Percentiles rank a stretch among this genome's conserved stretches.
phyloP scores from a whole-genome alignment of 2,113 vertebrate genomes.

The Pangasianodon gigas region DNA sequence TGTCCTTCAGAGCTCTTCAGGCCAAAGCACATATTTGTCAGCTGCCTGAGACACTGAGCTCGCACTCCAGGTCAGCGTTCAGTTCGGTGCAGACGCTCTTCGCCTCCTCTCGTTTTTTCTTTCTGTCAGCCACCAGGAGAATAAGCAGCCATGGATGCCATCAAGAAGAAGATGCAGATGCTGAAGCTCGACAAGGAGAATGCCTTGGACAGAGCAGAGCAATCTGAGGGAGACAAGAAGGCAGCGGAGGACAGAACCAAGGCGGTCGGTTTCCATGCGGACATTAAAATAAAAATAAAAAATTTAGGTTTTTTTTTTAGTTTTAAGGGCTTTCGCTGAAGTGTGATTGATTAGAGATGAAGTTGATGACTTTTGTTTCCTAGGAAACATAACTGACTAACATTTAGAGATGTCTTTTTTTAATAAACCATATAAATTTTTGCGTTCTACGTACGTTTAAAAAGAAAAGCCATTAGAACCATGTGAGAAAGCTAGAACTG shows the following conservation, averaged over 20 bases:
- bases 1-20: conserved; percentile 69
- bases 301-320: too few species aligned
- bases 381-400: neutral
- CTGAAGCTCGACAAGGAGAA: conserved; percentile 92
- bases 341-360: neutral
- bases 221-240: conserved; percentile 96
- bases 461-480: neutral
- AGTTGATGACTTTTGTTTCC: neutral
- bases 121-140: conserved; percentile 64
- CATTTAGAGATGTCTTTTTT: neutral
- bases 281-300: neutral
- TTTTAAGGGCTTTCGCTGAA: neutral
- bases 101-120: conserved; percentile 54
- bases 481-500: neutral
- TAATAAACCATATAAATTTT: too few species aligned
- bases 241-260: conserved; percentile 95
- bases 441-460: neutral
- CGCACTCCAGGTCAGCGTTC: conserved; percentile 80
- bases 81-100: conserved; percentile 69
- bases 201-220: conserved; percentile 94
- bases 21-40: conserved; percentile 87
- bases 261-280: conserved; percentile 78
- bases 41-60: conserved; percentile 68
- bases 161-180: conserved; percentile 37
- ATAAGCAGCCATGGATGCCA: conserved; percentile 80